Conservation (phyloP, 2,113 vertebrate genomes). For the Myotis yumanensis region DNA sequence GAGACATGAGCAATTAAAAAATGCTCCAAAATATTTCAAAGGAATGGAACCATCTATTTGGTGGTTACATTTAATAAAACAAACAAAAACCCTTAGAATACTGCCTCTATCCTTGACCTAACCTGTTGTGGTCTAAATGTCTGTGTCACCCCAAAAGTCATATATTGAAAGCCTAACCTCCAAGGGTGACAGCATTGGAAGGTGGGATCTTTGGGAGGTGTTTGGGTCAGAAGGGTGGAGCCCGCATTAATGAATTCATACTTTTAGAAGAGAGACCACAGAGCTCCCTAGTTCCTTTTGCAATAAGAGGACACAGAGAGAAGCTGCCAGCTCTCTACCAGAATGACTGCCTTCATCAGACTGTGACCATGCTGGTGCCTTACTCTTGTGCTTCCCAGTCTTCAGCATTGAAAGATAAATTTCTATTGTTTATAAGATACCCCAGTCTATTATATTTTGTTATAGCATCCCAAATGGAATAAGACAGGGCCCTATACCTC, state of each 20-base stretch:
- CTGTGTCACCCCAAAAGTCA: not conserved
- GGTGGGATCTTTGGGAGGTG: not conserved
- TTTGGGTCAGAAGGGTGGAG: not conserved
- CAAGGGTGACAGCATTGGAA: not conserved
- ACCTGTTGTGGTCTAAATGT: not conserved
- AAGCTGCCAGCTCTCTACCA: not conserved
- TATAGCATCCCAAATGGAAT: not conserved
- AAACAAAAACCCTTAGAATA: not conserved
- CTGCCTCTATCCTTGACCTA: not conserved
- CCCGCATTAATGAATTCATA: not conserved
- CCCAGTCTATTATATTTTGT: not conserved
- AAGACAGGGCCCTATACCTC: not conserved
- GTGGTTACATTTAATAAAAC: not conserved
- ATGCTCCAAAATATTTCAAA: not conserved
- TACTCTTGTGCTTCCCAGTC: not conserved
- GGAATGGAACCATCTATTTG: not conserved
- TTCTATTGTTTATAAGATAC: not conserved
- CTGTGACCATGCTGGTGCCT: not conserved
- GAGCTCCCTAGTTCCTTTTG: not conserved
- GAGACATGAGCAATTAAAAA: not conserved
- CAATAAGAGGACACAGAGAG: not conserved
- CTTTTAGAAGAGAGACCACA: not conserved
- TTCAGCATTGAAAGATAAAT: not conserved
- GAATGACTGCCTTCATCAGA: not conserved
- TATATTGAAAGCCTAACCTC: not conserved